These are phyloP conservation scores for Melanogrammus aeglefinus DNA, from an alignment of 2,797 vertebrate genomes.

Conservation along the genomic window DNA sequence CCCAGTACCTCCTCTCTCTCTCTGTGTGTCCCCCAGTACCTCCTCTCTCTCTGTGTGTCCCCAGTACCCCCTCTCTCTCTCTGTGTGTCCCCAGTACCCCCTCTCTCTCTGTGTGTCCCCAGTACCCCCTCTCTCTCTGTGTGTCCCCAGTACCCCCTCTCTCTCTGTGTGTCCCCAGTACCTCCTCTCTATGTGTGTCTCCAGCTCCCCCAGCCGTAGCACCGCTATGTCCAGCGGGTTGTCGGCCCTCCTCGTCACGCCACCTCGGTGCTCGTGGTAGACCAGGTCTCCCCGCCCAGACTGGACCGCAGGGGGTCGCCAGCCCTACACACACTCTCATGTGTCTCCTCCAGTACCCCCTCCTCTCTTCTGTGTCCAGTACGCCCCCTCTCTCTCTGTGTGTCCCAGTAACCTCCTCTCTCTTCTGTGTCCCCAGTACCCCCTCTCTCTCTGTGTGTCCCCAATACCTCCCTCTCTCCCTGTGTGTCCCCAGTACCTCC, in stretches of 20 bases:
- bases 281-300: slow-evolving; percentile 87
- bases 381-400: too few relatives aligned
- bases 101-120: too few relatives aligned
- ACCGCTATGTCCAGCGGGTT: slow-evolving; percentile 70
- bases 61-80: too few relatives aligned
- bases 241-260: slow-evolving; percentile 71
- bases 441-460: too few relatives aligned
- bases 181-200: too few relatives aligned
- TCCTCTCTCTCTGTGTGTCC: slow-evolving; percentile 32
- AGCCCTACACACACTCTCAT: slow-evolving; percentile 77
- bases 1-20: slow-evolving; percentile 91
- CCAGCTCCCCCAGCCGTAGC: slow-evolving; percentile 41
- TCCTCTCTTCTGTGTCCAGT: too few relatives aligned
- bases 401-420: too few relatives aligned
- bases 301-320: slow-evolving; percentile 82
- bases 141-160: slow-evolving; percentile 83
- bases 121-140: slow-evolving; percentile 91
- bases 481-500: too few relatives aligned
- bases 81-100: slow-evolving; percentile 22
- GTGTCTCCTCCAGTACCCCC: slow-evolving; percentile 93
- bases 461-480: too few relatives aligned
- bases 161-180: background rate
- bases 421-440: too few relatives aligned
- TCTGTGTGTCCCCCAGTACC: slow-evolving; percentile 82
- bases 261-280: slow-evolving; percentile 84